These are phyloP conservation scores for Tenthredo notha DNA, from an alignment of 2,888 invertebrate genomes.

Conservation along the genomic window DNA sequence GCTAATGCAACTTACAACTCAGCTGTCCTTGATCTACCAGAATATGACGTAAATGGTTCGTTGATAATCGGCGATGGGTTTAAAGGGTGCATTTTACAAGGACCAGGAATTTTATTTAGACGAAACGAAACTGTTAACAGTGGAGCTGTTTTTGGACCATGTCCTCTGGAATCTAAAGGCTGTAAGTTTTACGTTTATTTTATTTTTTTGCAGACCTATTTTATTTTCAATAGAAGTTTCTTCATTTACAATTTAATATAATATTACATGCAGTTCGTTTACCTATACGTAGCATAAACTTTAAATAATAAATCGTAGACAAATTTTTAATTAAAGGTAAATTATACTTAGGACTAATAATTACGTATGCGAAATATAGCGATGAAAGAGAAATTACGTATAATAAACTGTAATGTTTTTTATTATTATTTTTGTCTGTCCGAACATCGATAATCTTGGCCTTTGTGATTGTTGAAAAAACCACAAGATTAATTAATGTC, in stretches of 20 bases:
- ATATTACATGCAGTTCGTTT: background rate
- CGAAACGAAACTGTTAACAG: constrained; percentile 82
- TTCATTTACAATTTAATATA: background rate
- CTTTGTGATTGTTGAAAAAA: background rate
- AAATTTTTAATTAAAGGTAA: background rate
- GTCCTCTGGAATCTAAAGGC: constrained; percentile 87
- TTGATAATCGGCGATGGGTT: constrained; percentile 90
- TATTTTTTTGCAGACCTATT: background rate
- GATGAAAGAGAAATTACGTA: background rate
- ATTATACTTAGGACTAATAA: background rate
- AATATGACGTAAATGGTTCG: constrained; percentile 86
- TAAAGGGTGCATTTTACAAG: constrained; percentile 91
- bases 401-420: background rate
- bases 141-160: constrained; percentile 87
- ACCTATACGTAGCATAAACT: background rate
- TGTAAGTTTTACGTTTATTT: constrained; percentile 80
- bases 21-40: constrained; percentile 86
- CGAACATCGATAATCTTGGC: background rate
- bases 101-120: constrained; percentile 91
- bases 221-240: background rate
- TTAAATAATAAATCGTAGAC: background rate
- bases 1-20: constrained; percentile 90
- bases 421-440: background rate
- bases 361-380: background rate
- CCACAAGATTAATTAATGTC: background rate